Evolutionary conservation across 1,140 invertebrate genomes (phyloP).

Genomic region (Polyergus mexicanus): DNA sequence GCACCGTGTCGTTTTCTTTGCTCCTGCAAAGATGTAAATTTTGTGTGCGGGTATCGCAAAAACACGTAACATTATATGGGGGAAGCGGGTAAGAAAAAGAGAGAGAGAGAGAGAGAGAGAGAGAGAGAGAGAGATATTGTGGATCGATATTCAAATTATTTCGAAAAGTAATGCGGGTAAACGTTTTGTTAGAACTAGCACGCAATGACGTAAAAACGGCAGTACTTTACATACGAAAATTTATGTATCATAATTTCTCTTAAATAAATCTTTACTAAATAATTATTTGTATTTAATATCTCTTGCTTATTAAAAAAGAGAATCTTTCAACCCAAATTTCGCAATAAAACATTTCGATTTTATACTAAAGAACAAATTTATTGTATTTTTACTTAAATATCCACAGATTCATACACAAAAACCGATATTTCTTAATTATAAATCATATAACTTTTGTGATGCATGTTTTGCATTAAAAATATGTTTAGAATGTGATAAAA

Average conservation of each 20-base stretch:
- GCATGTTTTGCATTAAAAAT: too few species aligned
- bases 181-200: conserved; percentile 19
- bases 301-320: not conserved
- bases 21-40: not conserved
- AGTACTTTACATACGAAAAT: not conserved
- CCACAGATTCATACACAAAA: too few species aligned
- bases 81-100: conserved; percentile 1
- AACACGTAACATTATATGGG: conserved; percentile 7
- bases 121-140: not conserved
- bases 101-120: too few species aligned
- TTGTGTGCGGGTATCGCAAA: conserved; percentile 24
- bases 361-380: too few species aligned
- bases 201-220: conserved; percentile 17
- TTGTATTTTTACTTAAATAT: too few species aligned
- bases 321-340: not conserved
- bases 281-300: not conserved
- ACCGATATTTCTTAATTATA: too few species aligned
- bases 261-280: conserved; percentile 16
- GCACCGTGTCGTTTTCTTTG: not conserved
- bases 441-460: too few species aligned
- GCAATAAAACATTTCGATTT: too few species aligned
- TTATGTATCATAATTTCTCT: conserved; percentile 4
- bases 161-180: conserved; percentile 60
- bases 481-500: too few species aligned
- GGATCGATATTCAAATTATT: conserved; percentile 70